These are phyloP conservation scores for Siniperca knerii DNA, from an alignment of 2,113 vertebrate genomes.

Conservation along the genomic window DNA sequence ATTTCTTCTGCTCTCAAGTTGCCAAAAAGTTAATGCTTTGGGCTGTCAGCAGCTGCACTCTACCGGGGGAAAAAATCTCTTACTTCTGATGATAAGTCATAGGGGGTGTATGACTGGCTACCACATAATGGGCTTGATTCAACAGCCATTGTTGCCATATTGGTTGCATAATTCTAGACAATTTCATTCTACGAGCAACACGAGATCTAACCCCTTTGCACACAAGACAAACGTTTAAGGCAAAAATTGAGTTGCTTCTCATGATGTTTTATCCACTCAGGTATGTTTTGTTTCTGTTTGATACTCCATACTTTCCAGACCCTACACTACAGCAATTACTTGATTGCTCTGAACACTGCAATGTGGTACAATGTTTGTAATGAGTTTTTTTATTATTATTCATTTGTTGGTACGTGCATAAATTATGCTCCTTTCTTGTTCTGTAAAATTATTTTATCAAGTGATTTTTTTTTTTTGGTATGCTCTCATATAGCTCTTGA, in stretches of 20 bases:
- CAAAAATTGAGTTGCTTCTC: background rate
- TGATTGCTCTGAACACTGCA: background rate
- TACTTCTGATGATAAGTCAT: background rate
- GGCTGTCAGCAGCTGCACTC: background rate
- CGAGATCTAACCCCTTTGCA: background rate
- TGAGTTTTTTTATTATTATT: no score
- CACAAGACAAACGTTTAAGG: background rate
- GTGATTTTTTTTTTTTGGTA: background rate
- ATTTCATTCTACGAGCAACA: background rate
- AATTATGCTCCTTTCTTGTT: background rate
- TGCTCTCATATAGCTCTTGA: background rate
- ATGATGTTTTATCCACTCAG: conserved; percentile 6
- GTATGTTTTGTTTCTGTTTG: background rate
- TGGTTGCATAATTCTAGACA: background rate
- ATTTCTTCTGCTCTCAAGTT: background rate
- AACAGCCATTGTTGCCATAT: background rate
- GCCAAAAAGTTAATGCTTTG: background rate
- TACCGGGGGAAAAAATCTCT: background rate
- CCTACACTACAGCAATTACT: background rate
- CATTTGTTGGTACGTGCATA: background rate
- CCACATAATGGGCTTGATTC: background rate
- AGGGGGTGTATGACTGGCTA: background rate
- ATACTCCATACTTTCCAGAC: background rate
- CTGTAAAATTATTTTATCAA: background rate
- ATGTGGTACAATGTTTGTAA: background rate